Conservation (phyloP, 1,140 invertebrate genomes). For the Acyrthosiphon pisum region DNA sequence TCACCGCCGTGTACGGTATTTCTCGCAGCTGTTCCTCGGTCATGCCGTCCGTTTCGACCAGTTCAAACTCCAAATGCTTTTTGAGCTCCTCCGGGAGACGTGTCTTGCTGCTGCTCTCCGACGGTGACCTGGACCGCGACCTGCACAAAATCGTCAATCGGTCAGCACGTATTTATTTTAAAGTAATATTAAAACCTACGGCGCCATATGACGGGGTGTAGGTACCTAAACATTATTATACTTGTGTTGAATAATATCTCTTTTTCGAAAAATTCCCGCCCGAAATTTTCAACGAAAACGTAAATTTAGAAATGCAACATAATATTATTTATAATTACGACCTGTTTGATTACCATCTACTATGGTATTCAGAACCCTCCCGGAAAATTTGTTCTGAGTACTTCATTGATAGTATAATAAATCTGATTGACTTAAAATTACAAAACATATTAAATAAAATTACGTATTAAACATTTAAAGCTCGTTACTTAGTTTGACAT, state of each 20-base stretch:
- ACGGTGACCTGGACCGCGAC: slow-evolving; percentile 75
- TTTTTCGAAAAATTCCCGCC: too few relatives aligned
- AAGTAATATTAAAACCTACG: neutral
- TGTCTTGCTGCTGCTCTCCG: slow-evolving; percentile 68
- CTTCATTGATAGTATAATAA: neutral
- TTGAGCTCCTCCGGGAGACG: slow-evolving; percentile 68
- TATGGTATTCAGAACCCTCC: neutral
- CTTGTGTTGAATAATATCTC: too few relatives aligned
- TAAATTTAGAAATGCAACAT: too few relatives aligned
- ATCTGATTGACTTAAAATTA: too few relatives aligned
- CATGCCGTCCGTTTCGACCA: slow-evolving; percentile 88
- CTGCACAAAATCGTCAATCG: slow-evolving; percentile 60
- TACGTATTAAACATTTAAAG: neutral
- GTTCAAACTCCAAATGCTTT: slow-evolving; percentile 84
- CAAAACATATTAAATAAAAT: too few relatives aligned
- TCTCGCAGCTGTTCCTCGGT: slow-evolving; percentile 86
- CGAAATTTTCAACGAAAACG: too few relatives aligned
- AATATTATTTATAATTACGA: too few relatives aligned
- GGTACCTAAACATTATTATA: too few relatives aligned
- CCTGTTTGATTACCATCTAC: too few relatives aligned
- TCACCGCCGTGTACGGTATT: slow-evolving; percentile 90
- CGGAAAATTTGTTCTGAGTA: slow-evolving; percentile 20
- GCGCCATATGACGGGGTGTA: neutral
- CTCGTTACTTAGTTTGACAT: neutral
- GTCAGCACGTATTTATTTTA: neutral